Base-by-base conservation (phyloP, 2,113 vertebrate species). In the Smithornis capensis region DNA sequence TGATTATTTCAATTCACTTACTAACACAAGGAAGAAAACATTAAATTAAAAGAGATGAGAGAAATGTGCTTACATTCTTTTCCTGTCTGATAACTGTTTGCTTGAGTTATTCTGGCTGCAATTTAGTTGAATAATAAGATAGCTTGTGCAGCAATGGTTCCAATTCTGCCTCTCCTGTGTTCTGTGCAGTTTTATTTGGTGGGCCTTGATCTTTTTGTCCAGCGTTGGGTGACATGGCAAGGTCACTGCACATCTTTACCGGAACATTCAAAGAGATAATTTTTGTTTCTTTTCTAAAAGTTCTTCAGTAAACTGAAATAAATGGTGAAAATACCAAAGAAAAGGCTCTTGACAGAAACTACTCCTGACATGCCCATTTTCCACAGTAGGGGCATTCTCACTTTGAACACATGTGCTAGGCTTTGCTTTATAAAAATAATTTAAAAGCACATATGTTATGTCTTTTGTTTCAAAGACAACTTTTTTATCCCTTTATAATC, bases 111-210 rank as follows among this genome's bases (percentile, higher is more conserved):
- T 94, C 78, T 84, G 73, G 50, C 79, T 75, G 23, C 87, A 79
- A 0, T 13, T 79, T 68, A 90, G 35, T 86, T 73, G 92, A 90
- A 80, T 88, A 91, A 82, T 71, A 93, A 78, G 94, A 79, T 75
- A 82, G 90, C 91, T 84, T 71, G 44, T 17, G 19, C 92, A 92
- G 87, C 67, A 82, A 62, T 90, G 93, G 83, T 77, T 94, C 57
- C 76, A 84, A 9, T 90, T 94, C 42, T 82, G 45, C 52, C 22
- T 69, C 55, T 93, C 57, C 62, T 92, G 12, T 91, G 70, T 70
- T 93, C 65, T 94, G 45, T 76, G 64, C 67, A 75, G 60, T 75
- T 45, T 67, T 40, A 33, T 29, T 95, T 83, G 86, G 62, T 70
- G 92, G 77, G 11, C 33, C 71, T 59, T 81, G 69, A 77, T 83